A percentile compares a stretch with the other conserved stretches of the same genome.
Conservation (phyloP, 35 echinoderm and acorn worm genomes). For the Holothuria glaberrima region DNA sequence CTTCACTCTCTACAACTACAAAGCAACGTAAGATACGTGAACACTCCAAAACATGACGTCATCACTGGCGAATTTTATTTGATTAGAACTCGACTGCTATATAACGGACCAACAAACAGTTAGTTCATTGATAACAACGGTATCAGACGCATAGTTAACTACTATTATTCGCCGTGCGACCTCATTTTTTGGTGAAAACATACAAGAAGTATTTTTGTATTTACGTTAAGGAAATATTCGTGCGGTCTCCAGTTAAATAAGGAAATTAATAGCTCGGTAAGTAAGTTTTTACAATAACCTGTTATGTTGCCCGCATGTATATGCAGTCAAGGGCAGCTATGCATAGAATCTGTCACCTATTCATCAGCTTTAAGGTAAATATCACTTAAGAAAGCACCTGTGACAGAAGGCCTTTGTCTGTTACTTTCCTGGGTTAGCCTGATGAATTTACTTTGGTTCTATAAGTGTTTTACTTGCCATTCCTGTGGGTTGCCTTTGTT, state of each 20-base stretch:
- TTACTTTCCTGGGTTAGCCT: too few relatives aligned
- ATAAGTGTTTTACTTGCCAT: too few relatives aligned
- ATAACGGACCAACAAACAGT: not conserved
- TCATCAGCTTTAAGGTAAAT: not conserved
- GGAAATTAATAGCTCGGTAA: not conserved
- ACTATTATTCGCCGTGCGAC: slow-evolving; percentile 14
- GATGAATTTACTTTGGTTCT: too few relatives aligned
- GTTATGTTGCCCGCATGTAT: not conserved
- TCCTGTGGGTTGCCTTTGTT: too few relatives aligned
- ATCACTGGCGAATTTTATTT: slow-evolving; percentile 44
- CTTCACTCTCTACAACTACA: not conserved
- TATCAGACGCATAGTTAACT: not conserved
- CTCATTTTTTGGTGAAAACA: not conserved
- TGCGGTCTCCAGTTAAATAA: too few relatives aligned
- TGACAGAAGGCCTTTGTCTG: too few relatives aligned
- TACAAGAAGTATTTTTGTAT: slow-evolving; percentile 30
- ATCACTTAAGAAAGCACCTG: not conserved
- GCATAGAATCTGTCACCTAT: not conserved
- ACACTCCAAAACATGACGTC: slow-evolving; percentile 2
- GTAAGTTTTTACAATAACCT: not conserved
- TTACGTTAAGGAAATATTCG: not conserved
- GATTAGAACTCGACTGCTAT: slow-evolving; percentile 6
- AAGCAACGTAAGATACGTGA: not conserved
- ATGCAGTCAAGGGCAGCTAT: not conserved
- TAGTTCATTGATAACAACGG: not conserved